A percentile compares a stretch with the other conserved stretches of the same genome.
These are phyloP conservation scores for Drosophila serrata DNA, from an alignment of 1,140 invertebrate species.

Conservation along the genomic window DNA sequence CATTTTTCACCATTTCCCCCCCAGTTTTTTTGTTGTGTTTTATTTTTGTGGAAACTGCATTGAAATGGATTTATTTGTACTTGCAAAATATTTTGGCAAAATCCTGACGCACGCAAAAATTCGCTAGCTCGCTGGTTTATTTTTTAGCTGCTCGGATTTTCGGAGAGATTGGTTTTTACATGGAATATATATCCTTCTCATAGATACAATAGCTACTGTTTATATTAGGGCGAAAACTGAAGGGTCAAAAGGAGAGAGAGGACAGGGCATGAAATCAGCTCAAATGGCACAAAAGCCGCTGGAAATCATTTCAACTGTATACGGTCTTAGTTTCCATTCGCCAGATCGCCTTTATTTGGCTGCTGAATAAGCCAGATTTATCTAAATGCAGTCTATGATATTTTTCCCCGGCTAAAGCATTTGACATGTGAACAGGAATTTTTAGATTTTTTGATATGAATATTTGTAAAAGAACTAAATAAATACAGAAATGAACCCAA, in stretches of 20 bases:
- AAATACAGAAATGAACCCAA: background rate
- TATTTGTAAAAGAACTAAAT: background rate
- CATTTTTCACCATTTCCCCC: slow-evolving; percentile 24
- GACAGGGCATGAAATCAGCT: slow-evolving; percentile 46
- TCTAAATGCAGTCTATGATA: background rate
- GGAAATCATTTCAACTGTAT: slow-evolving; percentile 29
- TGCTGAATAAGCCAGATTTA: slow-evolving; percentile 32
- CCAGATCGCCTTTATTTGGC: background rate
- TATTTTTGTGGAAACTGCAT: slow-evolving; percentile 42
- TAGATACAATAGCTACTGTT: slow-evolving; percentile 60
- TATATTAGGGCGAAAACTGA: slow-evolving; percentile 54
- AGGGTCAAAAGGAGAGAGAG: slow-evolving; percentile 21
- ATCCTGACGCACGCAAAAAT: slow-evolving; percentile 69
- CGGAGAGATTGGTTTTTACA: slow-evolving; percentile 62
- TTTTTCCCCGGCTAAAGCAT: background rate
- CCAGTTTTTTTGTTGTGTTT: slow-evolving; percentile 7
- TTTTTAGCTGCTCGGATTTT: slow-evolving; percentile 37
- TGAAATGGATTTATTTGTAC: slow-evolving; percentile 80
- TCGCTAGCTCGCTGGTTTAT: background rate
- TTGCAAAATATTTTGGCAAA: slow-evolving; percentile 78
- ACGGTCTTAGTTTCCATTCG: slow-evolving; percentile 3
- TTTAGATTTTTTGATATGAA: background rate
- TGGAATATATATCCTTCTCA: slow-evolving; percentile 41
- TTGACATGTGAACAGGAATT: background rate
- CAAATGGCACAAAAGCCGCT: slow-evolving; percentile 56